A percentile compares a stretch with the other conserved stretches of the same genome.
Evolutionary conservation across 2,797 vertebrate species (phyloP).

Genomic region (Nasua narica): DNA sequence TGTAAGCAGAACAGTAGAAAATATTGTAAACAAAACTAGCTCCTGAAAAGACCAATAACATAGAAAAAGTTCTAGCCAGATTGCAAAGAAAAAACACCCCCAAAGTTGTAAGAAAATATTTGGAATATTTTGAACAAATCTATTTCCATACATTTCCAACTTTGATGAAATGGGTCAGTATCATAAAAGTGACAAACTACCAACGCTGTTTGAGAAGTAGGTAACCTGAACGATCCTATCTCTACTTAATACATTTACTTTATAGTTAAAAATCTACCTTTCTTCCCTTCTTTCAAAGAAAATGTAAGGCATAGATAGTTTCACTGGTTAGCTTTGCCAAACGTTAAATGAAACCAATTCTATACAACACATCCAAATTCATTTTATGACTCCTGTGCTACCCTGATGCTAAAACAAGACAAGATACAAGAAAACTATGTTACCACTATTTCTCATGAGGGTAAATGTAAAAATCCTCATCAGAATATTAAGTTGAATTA

Average conservation of each 20-base stretch:
- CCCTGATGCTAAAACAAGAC: background rate
- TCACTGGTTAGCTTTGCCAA: background rate
- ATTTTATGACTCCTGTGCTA: background rate
- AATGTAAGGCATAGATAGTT: background rate
- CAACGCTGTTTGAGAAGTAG: background rate
- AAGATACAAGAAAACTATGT: background rate
- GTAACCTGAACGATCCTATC: background rate
- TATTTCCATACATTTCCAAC: background rate
- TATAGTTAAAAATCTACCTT: background rate
- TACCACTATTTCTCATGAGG: background rate
- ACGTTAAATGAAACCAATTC: background rate
- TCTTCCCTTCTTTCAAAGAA: background rate
- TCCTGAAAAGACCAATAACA: background rate
- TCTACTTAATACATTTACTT: background rate
- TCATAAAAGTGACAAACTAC: background rate
- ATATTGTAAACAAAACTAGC: background rate
- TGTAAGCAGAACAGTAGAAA: background rate
- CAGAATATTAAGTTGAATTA: background rate
- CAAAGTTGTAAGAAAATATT: background rate
- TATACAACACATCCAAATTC: background rate
- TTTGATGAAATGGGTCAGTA: background rate
- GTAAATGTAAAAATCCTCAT: background rate
- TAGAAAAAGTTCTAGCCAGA: background rate
- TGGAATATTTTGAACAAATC: background rate
- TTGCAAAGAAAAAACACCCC: background rate